Evolutionary conservation across 2,797 vertebrate species (phyloP).

Genomic region (Paguma larvata): DNA sequence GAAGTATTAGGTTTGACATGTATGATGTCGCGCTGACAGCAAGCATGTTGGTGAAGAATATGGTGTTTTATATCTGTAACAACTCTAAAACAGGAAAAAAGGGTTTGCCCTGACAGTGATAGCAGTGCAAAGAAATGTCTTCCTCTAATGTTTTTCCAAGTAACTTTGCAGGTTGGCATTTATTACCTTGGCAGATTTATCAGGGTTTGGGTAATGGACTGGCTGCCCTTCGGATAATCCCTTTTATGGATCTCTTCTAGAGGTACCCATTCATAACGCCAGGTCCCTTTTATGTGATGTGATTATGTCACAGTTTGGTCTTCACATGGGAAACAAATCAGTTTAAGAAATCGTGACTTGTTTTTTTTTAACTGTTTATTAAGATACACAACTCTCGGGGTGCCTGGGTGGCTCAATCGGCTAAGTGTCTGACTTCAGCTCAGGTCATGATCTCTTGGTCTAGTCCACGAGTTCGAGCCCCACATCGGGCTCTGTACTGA

Average conservation of each 20-base stretch:
- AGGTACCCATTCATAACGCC: neutral
- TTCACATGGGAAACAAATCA: neutral
- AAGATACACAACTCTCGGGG: neutral
- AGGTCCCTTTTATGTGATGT: neutral
- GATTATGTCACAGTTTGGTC: neutral
- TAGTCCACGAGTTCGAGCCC: no score
- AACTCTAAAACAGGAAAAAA: slow-evolving; percentile 40
- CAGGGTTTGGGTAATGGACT: neutral
- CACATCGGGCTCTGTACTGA: no score
- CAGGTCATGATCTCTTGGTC: no score
- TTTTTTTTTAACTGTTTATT: neutral
- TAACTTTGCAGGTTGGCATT: neutral
- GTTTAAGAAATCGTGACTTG: neutral
- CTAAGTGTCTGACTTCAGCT: no score
- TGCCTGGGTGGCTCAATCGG: no score
- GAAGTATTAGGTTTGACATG: neutral
- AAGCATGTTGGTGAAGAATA: slow-evolving; percentile 14
- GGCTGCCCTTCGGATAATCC: neutral
- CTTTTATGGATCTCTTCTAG: slow-evolving; percentile 4
- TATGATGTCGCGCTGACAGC: neutral
- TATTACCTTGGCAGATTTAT: neutral
- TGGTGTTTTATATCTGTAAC: neutral
- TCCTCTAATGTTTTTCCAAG: neutral
- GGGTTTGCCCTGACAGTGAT: neutral
- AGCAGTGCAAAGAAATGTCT: neutral